Evolutionary conservation across 2,888 invertebrate species (phyloP), one percentile per base, ranked within the genome.

Genomic region (Parthenolecanium corni): DNA sequence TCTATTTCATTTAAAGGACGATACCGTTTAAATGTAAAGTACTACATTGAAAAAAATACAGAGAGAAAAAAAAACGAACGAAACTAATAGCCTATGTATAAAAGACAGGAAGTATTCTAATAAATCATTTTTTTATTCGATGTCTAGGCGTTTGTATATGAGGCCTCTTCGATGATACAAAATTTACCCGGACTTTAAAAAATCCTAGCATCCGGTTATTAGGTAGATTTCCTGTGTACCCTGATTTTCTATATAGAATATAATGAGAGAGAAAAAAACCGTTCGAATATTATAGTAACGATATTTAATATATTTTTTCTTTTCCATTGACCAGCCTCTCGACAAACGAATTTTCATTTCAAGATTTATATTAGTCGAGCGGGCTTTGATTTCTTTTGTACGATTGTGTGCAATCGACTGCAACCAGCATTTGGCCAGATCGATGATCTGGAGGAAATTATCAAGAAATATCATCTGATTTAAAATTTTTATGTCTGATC

Each of bases 71-170:
- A 31, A 9, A 31, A 31, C 4, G 9, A 23, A 12, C 51, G 61
- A 18, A 51, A 40, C 61, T 61, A 61, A 61, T 61, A 61, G 61
- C 25, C 51, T 31, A 16, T 11, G 49, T 23, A 52, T 44, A 62
- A 52, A 62, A 62, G 62, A 62, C 62, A 62, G 62, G 62, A 62
- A 62, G 62, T 44, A 25, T 42, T 52, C 62, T 52, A 62, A 52
- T 62, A 62, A 62, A 62, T 62, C 52, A 62, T 62, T 62, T 52
- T n/a, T 31, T 42, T 31, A 62, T 52, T 52, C 52, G 25, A 42
- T 31, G 52, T 62, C 62, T 52, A 52, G 44, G n/a, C 42, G 38
- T 25, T 5, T 12, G 18, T 12, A n/a, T n/a, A n/a, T n/a, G n/a
- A n/a, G n/a, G 21, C 49, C 49, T 18, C 51, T 62, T 25, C 42